These are phyloP conservation scores for Rhabdomys pumilio DNA, from an alignment of 2,797 vertebrate genomes.

Conservation along the genomic window DNA sequence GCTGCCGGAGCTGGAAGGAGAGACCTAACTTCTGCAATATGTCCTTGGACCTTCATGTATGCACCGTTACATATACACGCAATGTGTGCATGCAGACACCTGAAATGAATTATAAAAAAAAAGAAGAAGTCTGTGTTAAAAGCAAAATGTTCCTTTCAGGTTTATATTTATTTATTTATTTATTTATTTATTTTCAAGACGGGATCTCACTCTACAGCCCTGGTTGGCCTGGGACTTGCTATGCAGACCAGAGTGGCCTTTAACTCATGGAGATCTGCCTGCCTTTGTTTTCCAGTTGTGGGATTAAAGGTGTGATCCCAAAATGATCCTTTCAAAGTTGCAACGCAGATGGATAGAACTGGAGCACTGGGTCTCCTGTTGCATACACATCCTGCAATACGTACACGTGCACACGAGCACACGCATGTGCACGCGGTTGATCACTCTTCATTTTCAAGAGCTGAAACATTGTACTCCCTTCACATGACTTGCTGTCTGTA, in stretches of 20 bases:
- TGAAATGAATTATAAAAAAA: no score
- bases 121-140: no score
- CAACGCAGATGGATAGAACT: neutral
- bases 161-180: neutral
- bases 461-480: no score
- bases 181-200: neutral
- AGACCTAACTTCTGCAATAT: neutral
- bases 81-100: neutral
- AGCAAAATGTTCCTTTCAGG: neutral
- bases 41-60: neutral
- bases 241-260: neutral
- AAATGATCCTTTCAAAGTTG: neutral
- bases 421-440: accelerated
- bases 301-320: neutral
- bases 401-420: neutral
- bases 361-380: no score
- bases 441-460: neutral
- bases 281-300: neutral
- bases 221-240: neutral
- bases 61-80: no score
- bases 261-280: neutral
- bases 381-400: no score
- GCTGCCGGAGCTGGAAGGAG: neutral
- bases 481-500: neutral
- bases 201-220: neutral